Base-by-base conservation (phyloP, 2,888 invertebrate genomes). In the Byasa hedistus region DNA sequence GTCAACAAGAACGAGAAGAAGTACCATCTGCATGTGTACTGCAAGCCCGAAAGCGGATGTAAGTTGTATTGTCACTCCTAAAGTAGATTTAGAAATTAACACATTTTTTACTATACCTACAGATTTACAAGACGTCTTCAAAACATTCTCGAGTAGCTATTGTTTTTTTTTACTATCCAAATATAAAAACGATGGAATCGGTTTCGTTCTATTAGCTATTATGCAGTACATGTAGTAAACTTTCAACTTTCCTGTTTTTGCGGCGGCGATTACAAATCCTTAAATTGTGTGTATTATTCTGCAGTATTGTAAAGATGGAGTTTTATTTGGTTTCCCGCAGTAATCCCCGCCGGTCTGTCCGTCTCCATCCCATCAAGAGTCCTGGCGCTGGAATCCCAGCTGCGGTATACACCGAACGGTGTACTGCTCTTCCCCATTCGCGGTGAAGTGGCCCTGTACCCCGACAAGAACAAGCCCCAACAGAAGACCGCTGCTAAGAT, bases 401-500 rank as follows among this genome's bases (percentile, higher is more conserved):
- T 93, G n/a, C 78, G 85, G 10, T 84, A 89, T 71, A 93, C 93
- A 0, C 80, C 83, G 0, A 78, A 83, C 75, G 84, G 87, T 65
- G 76, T 78, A 0, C 62, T 93, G 27, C 92, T 93, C 0, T 95
- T 95, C 71, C 93, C 93, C 36, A 90, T 94, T 71, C 93, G 93
- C 64, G 92, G 94, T 15, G 95, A 96, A 62, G 75, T 94, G 7
- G 87, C 90, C 12, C 86, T 96, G 54, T 96, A 95, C 80, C 83
- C 96, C 62, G 95, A 97, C 86, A 95, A 96, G 80, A 93, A 93
- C 75, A 93, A 94, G 71, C 95, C 96, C 0, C 92, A 94, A n/a
- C 93, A 95, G 72, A 96, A 94, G 78, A 93, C 95, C 0, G 90
- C 93, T 0, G 76, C 95, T 0, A 84, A 90, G 21, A 92, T 94